Conservation (phyloP, 2,797 vertebrate genomes). For the Vultur gryphus region DNA sequence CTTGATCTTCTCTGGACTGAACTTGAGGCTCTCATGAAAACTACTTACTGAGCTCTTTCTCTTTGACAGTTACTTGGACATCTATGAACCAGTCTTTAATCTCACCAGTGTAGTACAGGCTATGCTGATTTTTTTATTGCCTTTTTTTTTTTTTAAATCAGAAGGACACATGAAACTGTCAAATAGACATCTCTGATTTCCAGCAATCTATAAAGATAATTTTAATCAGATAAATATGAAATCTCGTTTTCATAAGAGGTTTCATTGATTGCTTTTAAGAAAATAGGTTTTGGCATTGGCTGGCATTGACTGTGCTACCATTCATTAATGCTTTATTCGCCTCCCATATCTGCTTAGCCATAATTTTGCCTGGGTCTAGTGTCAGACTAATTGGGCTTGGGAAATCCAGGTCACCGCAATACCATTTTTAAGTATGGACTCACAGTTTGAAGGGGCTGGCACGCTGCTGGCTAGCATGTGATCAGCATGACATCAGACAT, state of each 20-base stretch:
- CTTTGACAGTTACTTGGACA: conserved; percentile 20
- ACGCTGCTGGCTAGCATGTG: not conserved
- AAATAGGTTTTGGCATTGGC: conserved; percentile 22
- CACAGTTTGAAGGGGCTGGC: not conserved
- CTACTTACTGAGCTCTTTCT: not conserved
- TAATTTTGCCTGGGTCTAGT: not conserved
- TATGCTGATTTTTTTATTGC: not conserved
- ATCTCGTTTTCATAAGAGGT: conserved; percentile 50
- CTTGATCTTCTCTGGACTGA: conserved; percentile 1
- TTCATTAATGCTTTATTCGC: not conserved
- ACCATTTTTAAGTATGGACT: not conserved
- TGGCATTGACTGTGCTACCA: not conserved
- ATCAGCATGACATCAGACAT: not conserved
- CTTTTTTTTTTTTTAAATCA: not conserved
- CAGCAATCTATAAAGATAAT: not conserved
- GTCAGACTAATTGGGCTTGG: not conserved
- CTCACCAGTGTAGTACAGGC: not conserved
- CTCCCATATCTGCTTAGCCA: not conserved
- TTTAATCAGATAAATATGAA: conserved; percentile 35
- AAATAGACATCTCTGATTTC: not conserved
- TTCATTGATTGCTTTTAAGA: conserved; percentile 58
- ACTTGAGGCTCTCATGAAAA: not conserved
- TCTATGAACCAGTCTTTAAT: conserved; percentile 4
- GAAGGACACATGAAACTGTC: not conserved
- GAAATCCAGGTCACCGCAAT: not conserved